phyloP scores from a whole-genome alignment of 2,888 invertebrate species.

The Andrena trimmerana region DNA sequence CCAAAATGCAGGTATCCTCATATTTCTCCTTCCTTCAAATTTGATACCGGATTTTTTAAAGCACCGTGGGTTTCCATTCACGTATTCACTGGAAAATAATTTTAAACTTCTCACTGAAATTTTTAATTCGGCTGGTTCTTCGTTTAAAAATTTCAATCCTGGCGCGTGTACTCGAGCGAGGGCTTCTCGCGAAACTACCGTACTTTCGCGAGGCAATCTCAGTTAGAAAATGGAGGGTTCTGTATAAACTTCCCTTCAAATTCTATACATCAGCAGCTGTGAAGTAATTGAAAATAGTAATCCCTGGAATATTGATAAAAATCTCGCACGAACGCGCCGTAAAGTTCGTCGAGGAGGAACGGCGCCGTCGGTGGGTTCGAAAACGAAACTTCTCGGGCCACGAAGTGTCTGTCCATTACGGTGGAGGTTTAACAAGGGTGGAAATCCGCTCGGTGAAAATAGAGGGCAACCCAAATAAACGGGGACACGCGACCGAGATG shows the following conservation, averaged over 20 bases:
- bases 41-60: no score
- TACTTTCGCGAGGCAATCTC: not conserved
- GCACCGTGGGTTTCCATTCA: not conserved
- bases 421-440: slow-evolving; percentile 38
- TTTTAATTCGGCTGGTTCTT: not conserved
- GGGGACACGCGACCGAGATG: slow-evolving; percentile 73
- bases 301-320: slow-evolving; percentile 1
- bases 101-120: not conserved
- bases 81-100: no score
- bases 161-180: not conserved
- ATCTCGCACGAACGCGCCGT: not conserved
- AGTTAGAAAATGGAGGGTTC: not conserved
- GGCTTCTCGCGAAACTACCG: not conserved
- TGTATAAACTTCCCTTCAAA: not conserved
- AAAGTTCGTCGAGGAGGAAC: not conserved
- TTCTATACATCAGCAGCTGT: not conserved
- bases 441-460: slow-evolving; percentile 62
- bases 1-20: no score
- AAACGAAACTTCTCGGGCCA: slow-evolving; percentile 10
- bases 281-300: not conserved
- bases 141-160: not conserved
- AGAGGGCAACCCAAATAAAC: slow-evolving; percentile 72
- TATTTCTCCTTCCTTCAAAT: no score
- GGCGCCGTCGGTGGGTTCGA: not conserved
- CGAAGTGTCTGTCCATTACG: slow-evolving; percentile 49